Evolutionary conservation across 2,888 invertebrate genomes (phyloP).

Genomic region (Cartodere bifasciata): DNA sequence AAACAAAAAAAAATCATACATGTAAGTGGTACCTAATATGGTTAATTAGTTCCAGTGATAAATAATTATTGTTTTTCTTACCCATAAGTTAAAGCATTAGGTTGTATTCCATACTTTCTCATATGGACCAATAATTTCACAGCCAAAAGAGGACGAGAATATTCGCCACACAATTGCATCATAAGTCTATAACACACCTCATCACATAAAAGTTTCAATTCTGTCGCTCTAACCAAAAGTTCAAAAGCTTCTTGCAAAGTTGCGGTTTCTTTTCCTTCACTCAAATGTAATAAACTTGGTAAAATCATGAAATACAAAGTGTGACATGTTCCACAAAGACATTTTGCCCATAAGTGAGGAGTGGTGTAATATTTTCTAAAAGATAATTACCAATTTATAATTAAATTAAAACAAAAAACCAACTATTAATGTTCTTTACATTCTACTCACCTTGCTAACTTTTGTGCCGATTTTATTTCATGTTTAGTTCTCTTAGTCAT

Average conservation of each 20-base stretch:
- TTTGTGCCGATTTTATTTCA: conserved; percentile 86
- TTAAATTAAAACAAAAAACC: background rate
- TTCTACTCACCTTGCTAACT: conserved; percentile 51
- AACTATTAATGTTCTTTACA: background rate
- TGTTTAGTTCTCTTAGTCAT: conserved; percentile 90
- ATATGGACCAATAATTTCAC: conserved; percentile 83
- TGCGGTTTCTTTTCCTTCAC: conserved; percentile 62
- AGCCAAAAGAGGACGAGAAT: conserved; percentile 86
- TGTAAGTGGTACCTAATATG: conserved; percentile 1
- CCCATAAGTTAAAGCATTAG: conserved; percentile 97
- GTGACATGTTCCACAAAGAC: conserved; percentile 75
- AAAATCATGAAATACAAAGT: conserved; percentile 94
- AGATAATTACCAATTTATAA: conserved; percentile 6
- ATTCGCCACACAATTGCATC: conserved; percentile 96
- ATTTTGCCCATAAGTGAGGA: conserved; percentile 88
- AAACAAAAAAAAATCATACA: too few species aligned
- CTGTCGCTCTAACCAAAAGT: conserved; percentile 76
- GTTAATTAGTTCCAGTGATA: conserved; percentile 2
- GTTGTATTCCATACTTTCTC: conserved; percentile 86
- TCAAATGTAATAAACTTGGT: conserved; percentile 68
- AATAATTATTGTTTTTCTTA: conserved; percentile 30
- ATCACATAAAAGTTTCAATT: conserved; percentile 75
- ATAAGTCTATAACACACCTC: conserved; percentile 97
- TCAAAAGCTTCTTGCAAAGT: conserved; percentile 72
- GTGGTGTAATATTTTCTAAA: conserved; percentile 29